These are phyloP conservation scores for Brachionichthys hirsutus DNA, from an alignment of 2,113 vertebrate genomes.

Conservation along the genomic window DNA sequence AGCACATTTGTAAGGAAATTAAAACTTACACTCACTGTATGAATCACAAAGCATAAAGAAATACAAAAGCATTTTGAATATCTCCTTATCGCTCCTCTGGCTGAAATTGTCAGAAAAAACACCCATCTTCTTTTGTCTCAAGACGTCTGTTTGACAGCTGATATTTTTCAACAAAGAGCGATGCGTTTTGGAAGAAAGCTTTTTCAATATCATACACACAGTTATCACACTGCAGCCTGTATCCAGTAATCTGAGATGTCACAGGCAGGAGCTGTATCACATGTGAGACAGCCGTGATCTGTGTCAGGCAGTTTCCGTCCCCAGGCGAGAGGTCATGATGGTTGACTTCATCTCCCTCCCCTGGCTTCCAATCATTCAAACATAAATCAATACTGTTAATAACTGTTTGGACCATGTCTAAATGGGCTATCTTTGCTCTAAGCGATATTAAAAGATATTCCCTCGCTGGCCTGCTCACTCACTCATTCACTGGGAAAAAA, in stretches of 20 bases:
- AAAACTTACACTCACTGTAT: neutral
- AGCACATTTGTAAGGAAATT: slow-evolving; percentile 12
- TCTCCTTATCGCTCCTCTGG: neutral
- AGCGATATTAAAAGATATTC: slow-evolving; percentile 74
- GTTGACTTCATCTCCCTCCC: slow-evolving; percentile 76
- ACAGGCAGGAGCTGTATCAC: slow-evolving; percentile 57
- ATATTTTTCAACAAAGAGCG: slow-evolving; percentile 36
- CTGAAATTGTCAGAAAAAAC: slow-evolving; percentile 13
- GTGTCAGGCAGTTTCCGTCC: slow-evolving; percentile 75
- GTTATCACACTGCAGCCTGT: slow-evolving; percentile 50
- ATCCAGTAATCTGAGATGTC: slow-evolving; percentile 72
- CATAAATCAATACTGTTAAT: slow-evolving; percentile 84
- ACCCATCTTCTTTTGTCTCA: slow-evolving; percentile 13
- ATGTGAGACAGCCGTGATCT: slow-evolving; percentile 68
- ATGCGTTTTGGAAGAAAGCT: slow-evolving; percentile 27
- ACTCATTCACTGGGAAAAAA: slow-evolving; percentile 31
- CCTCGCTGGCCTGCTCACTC: slow-evolving; percentile 27
- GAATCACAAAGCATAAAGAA: neutral
- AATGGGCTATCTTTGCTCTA: slow-evolving; percentile 76
- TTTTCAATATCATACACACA: slow-evolving; percentile 43
- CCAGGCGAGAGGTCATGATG: slow-evolving; percentile 74
- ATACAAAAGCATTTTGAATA: neutral
- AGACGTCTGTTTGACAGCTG: slow-evolving; percentile 11
- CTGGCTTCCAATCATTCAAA: slow-evolving; percentile 80
- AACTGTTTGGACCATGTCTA: slow-evolving; percentile 81